These are phyloP conservation scores for Argynnis bischoffii DNA, from an alignment of 2,888 invertebrate genomes.

Conservation along the genomic window DNA sequence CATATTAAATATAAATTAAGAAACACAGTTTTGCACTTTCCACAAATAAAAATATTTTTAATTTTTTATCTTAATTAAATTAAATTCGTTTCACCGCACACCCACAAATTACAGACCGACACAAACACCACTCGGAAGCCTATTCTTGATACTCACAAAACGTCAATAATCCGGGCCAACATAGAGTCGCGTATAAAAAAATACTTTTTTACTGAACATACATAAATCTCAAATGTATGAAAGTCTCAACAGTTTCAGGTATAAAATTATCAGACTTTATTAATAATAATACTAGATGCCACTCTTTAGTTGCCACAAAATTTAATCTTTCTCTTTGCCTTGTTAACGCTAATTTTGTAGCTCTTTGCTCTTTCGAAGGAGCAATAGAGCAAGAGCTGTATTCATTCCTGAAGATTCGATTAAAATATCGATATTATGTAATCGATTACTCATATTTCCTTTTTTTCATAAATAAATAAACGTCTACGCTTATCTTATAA, in stretches of 20 bases:
- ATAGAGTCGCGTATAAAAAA: slow-evolving; percentile 19
- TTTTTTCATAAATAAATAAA: too few relatives aligned
- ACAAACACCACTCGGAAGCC: slow-evolving; percentile 67
- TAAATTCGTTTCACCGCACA: slow-evolving; percentile 54
- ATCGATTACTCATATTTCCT: too few relatives aligned
- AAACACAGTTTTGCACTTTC: slow-evolving; percentile 44
- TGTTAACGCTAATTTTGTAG: slow-evolving; percentile 23
- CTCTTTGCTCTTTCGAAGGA: slow-evolving; percentile 26
- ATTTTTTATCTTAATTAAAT: slow-evolving; percentile 44
- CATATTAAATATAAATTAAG: slow-evolving; percentile 51
- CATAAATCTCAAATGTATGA: slow-evolving; percentile 3
- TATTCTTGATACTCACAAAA: slow-evolving; percentile 61
- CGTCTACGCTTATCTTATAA: too few relatives aligned
- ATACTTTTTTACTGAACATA: slow-evolving; percentile 5
- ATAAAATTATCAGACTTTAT: background rate
- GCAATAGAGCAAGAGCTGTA: slow-evolving; percentile 17
- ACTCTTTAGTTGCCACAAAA: slow-evolving; percentile 10
- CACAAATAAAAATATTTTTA: slow-evolving; percentile 46
- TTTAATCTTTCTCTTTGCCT: slow-evolving; percentile 18
- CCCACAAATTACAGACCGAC: slow-evolving; percentile 59
- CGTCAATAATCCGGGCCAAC: slow-evolving; percentile 74
- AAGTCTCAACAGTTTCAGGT: background rate
- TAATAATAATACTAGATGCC: slow-evolving; percentile 9
- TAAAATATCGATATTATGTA: slow-evolving; percentile 2
- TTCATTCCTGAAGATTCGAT: slow-evolving; percentile 5